Percentiles rank a stretch among this genome's conserved stretches.
Conservation (phyloP, 2,888 invertebrate genomes). For the Cactoblastis cactorum region DNA sequence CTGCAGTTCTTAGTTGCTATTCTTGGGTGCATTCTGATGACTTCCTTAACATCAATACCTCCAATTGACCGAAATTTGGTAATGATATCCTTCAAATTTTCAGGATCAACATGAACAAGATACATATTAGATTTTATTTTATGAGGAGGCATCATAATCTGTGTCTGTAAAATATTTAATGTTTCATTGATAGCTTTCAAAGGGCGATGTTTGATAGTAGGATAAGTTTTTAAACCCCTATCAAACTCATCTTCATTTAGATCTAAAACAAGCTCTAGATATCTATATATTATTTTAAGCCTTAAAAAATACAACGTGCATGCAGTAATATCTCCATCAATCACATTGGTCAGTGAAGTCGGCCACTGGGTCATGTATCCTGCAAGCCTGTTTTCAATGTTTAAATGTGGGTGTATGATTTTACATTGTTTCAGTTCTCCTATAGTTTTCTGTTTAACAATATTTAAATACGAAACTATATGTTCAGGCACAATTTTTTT, state of each 20-base stretch:
- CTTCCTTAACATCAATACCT: slow-evolving; percentile 66
- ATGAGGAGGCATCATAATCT: slow-evolving; percentile 50
- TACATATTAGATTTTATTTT: slow-evolving; percentile 70
- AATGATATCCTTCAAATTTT: slow-evolving; percentile 59
- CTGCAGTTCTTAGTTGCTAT: slow-evolving; percentile 52
- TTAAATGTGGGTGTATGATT: slow-evolving; percentile 39
- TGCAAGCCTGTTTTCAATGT: slow-evolving; percentile 65
- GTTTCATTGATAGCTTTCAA: slow-evolving; percentile 58
- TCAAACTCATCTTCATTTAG: slow-evolving; percentile 55
- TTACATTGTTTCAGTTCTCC: slow-evolving; percentile 46
- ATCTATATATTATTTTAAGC: slow-evolving; percentile 64
- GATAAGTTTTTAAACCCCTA: slow-evolving; percentile 60
- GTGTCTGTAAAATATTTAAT: slow-evolving; percentile 51
- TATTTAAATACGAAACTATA: slow-evolving; percentile 46
- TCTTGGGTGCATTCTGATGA: slow-evolving; percentile 64
- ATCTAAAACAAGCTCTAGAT: slow-evolving; percentile 63
- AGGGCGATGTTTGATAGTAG: slow-evolving; percentile 68
- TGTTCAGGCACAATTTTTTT: slow-evolving; percentile 35
- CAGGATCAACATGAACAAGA: slow-evolving; percentile 61
- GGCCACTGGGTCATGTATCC: slow-evolving; percentile 70
- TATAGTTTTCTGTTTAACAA: slow-evolving; percentile 54
- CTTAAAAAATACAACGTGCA: slow-evolving; percentile 49
- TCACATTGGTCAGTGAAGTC: slow-evolving; percentile 62
- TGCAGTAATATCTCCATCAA: slow-evolving; percentile 51
- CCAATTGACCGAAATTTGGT: slow-evolving; percentile 52